A percentile compares a stretch with the other conserved stretches of the same genome.
phyloP scores from a whole-genome alignment of 2,797 vertebrate genomes.

The Staurois parvus region DNA sequence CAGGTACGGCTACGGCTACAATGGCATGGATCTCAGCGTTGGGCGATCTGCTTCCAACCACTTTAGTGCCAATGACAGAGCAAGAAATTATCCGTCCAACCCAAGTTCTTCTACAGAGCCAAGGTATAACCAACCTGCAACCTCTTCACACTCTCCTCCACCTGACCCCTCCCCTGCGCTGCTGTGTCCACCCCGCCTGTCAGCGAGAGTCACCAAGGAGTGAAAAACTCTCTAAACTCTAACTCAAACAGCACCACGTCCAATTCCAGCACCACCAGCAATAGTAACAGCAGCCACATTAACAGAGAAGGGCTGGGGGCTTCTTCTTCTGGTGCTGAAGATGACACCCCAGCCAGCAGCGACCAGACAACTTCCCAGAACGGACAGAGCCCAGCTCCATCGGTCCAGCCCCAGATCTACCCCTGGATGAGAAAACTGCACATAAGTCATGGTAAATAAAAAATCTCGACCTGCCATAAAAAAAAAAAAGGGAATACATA shows the following conservation, averaged over 20 bases:
- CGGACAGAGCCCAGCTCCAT: slow-evolving; percentile 85
- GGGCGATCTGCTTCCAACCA: slow-evolving; percentile 89
- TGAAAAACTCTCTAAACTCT: slow-evolving; percentile 86
- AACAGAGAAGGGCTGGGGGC: slow-evolving; percentile 90
- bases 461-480: slow-evolving; percentile 56
- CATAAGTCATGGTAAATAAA: slow-evolving; percentile 95
- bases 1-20: slow-evolving; percentile 98
- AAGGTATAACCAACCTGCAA: slow-evolving; percentile 90
- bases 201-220: slow-evolving; percentile 86
- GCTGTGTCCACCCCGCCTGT: slow-evolving; percentile 86
- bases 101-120: slow-evolving; percentile 86
- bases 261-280: slow-evolving; percentile 77
- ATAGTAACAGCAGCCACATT: slow-evolving; percentile 78
- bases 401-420: slow-evolving; percentile 94
- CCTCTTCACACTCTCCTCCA: slow-evolving; percentile 84
- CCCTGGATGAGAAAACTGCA: slow-evolving; percentile 99
- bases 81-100: slow-evolving; percentile 89
- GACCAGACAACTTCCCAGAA: slow-evolving; percentile 88
- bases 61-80: slow-evolving; percentile 90
- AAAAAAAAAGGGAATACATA: neutral
- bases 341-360: slow-evolving; percentile 90
- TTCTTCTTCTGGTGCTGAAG: slow-evolving; percentile 88
- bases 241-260: slow-evolving; percentile 82
- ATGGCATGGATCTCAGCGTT: slow-evolving; percentile 98
- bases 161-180: slow-evolving; percentile 91